Evolutionary conservation across 2,113 vertebrate genomes (phyloP), one percentile per base, ranked within the genome.

Genomic region (Podarcis raffonei): DNA sequence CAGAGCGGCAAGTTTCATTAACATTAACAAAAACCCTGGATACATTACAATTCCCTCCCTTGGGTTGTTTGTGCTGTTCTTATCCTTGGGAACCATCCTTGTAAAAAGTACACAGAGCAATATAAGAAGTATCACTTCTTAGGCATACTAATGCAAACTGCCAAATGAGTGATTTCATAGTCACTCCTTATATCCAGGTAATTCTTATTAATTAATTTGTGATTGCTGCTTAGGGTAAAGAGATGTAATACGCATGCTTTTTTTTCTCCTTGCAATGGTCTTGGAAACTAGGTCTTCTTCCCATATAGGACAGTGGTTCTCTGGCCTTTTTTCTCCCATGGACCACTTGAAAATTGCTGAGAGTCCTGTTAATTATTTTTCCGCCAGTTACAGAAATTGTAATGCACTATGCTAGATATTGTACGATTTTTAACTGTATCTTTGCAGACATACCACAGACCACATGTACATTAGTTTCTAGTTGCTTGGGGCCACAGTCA

Each of bases 71-170:
- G 90, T 95, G 90, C 89, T 94, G 90, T 88, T 89, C 93, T 39
- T 94, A 89, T 92, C 91, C 90, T 94, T 93, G 91, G 94, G 94
- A 95, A 93, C 93, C 89, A 94, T 93, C 89, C 90, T 89, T 94
- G 84, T 93, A 92, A 94, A 94, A 92, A 93, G 90, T 92, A 92
- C 77, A 69, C 77, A 89, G 71, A 91, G 79, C 90, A 91, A 92
- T 89, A 88, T 39, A 92, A 90, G 84, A 87, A n/a, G n/a, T n/a
- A n/a, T n/a, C 22, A 35, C 11, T 74, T 32, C 42, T 74, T 35
- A 74, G 20, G n/a, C 59, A 82, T 37, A 48, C 25, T 48, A 48
- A 69, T 18, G 3, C 30, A 6, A 83, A n/a, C 57, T n/a, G 37
- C 16, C n/a, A 48, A 84, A 71, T 48, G 6, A 42, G 20, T 16